Percentiles rank a stretch among this genome's conserved stretches.
Evolutionary conservation across 2,113 vertebrate genomes (phyloP).

Genomic region (Callipepla squamata): DNA sequence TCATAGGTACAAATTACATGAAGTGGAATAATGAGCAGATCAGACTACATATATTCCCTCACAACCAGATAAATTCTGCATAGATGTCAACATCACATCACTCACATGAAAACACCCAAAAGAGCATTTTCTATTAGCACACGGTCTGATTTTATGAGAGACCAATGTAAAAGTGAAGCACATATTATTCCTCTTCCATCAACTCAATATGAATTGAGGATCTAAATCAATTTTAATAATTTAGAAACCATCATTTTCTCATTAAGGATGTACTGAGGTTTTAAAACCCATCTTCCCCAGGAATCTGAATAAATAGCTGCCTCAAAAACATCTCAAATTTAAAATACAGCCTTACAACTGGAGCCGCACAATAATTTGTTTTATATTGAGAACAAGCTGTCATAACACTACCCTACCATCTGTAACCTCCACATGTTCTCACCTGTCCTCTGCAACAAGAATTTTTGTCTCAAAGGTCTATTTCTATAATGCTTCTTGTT

Average conservation of each 20-base stretch:
- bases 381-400: not conserved
- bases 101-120: not conserved
- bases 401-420: conserved; percentile 8
- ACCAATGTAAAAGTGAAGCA: not conserved
- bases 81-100: not conserved
- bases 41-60: not conserved
- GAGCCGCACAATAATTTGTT: not conserved
- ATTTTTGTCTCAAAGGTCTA: conserved; percentile 44
- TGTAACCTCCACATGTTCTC: conserved; percentile 28
- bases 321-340: not conserved
- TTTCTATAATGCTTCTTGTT: conserved; percentile 29
- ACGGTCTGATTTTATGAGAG: not conserved
- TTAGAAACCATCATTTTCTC: conserved; percentile 5
- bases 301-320: not conserved
- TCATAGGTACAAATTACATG: not conserved
- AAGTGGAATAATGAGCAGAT: not conserved
- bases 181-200: not conserved
- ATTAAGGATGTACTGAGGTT: not conserved
- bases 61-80: not conserved
- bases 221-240: not conserved
- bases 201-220: not conserved
- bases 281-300: not conserved
- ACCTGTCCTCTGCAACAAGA: conserved; percentile 58
- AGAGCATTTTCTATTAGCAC: not conserved
- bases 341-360: not conserved